These are phyloP conservation scores for Acromyrmex charruanus DNA, from an alignment of 1,140 invertebrate species.

Conservation along the genomic window DNA sequence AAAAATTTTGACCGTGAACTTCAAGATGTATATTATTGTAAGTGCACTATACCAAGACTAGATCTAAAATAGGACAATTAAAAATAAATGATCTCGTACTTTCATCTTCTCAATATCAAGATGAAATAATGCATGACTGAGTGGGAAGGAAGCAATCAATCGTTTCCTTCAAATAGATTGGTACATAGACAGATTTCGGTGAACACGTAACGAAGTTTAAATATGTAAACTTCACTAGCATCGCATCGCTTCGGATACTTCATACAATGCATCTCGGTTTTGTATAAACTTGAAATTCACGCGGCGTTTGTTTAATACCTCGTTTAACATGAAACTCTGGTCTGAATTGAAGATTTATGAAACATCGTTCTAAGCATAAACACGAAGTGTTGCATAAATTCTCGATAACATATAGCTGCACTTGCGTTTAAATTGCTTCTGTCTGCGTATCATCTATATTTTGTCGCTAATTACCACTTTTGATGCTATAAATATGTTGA, in stretches of 20 bases:
- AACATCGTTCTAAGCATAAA: constrained; percentile 16
- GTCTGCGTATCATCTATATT: constrained; percentile 6
- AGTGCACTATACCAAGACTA: not conserved
- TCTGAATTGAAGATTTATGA: constrained; percentile 55
- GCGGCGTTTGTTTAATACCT: constrained; percentile 46
- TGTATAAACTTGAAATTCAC: constrained; percentile 41
- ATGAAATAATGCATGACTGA: not conserved
- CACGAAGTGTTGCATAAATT: constrained; percentile 45
- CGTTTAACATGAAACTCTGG: constrained; percentile 51
- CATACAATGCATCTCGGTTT: constrained; percentile 13
- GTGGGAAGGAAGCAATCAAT: not conserved
- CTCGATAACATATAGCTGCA: constrained; percentile 24
- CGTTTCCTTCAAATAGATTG: not conserved
- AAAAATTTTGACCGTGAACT: not conserved
- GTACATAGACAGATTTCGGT: not conserved
- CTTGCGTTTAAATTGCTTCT: constrained; percentile 8
- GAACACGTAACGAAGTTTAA: constrained; percentile 25
- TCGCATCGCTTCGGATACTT: constrained; percentile 14
- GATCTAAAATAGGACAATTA: not conserved
- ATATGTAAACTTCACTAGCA: constrained; percentile 34
- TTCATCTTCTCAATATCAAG: not conserved
- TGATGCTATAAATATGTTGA: not conserved
- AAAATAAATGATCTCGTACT: not conserved
- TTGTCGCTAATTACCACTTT: not conserved
- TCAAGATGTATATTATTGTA: not conserved